Conservation (phyloP, 2,797 vertebrate species). For the Poecilia velifera region DNA sequence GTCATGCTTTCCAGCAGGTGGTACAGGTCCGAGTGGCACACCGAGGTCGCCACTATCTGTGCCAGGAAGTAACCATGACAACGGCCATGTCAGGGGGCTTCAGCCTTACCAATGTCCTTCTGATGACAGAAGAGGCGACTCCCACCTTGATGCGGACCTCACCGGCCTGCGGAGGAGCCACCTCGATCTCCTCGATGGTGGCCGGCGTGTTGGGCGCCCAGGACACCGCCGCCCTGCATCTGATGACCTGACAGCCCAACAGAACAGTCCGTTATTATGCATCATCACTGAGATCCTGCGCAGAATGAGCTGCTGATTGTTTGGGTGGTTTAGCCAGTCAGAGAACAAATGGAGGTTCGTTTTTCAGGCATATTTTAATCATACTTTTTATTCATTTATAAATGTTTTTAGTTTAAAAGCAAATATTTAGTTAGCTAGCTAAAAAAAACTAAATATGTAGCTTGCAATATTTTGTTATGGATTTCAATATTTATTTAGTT, state of each 20-base stretch:
- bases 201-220: conserved; percentile 87
- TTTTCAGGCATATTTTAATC: too few species aligned
- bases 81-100: not conserved
- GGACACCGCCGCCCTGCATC: conserved; percentile 89
- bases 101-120: not conserved
- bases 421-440: too few species aligned
- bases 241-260: conserved; percentile 83
- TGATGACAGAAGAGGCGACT: not conserved
- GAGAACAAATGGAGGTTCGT: too few species aligned
- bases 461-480: too few species aligned
- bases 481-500: too few species aligned
- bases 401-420: too few species aligned
- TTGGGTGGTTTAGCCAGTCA: too few species aligned
- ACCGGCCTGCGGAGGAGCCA: conserved; percentile 86
- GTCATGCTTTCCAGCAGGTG: conserved; percentile 71
- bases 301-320: too few species aligned
- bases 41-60: conserved; percentile 75
- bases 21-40: conserved; percentile 83
- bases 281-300: too few species aligned
- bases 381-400: too few species aligned
- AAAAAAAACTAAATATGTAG: too few species aligned
- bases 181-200: conserved; percentile 90
- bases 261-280: too few species aligned
- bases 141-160: conserved; percentile 92
- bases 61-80: not conserved